These are phyloP conservation scores for Dryobates pubescens DNA, from an alignment of 2,797 vertebrate species.

Conservation along the genomic window DNA sequence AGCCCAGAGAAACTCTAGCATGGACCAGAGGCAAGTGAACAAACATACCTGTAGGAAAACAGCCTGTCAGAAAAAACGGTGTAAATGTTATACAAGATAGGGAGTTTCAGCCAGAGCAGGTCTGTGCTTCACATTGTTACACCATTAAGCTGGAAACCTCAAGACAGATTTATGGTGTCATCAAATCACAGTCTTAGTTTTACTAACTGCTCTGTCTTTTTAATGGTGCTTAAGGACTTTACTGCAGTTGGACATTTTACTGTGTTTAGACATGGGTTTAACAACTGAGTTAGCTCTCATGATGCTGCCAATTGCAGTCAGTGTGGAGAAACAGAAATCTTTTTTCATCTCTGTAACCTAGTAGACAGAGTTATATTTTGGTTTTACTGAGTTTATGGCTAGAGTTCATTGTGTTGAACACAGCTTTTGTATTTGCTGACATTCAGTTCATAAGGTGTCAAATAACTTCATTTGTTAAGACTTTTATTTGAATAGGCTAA, in stretches of 20 bases:
- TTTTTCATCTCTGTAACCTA: neutral
- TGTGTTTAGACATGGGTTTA: constrained; percentile 55
- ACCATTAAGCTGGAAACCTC: constrained; percentile 15
- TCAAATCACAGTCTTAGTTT: constrained; percentile 44
- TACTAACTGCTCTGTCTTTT: constrained; percentile 44
- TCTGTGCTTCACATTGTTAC: neutral
- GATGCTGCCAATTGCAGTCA: constrained; percentile 25
- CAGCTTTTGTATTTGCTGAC: neutral
- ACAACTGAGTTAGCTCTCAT: constrained; percentile 24
- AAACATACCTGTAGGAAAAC: neutral
- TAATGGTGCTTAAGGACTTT: constrained; percentile 52
- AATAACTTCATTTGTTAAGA: neutral
- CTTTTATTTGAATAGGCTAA: constrained; percentile 1
- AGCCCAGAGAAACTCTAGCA: neutral
- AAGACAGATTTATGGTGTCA: constrained; percentile 39
- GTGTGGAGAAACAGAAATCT: neutral
- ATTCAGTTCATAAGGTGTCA: neutral
- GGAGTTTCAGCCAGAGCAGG: neutral
- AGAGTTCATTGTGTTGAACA: neutral
- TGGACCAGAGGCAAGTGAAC: neutral
- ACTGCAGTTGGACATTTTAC: constrained; percentile 38
- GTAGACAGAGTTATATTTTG: constrained; percentile 10
- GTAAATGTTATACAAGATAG: neutral
- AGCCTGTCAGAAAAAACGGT: neutral
- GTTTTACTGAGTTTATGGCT: neutral